Evolutionary conservation across 1,140 invertebrate species (phyloP).

Genomic region (Lethocerus indicus): DNA sequence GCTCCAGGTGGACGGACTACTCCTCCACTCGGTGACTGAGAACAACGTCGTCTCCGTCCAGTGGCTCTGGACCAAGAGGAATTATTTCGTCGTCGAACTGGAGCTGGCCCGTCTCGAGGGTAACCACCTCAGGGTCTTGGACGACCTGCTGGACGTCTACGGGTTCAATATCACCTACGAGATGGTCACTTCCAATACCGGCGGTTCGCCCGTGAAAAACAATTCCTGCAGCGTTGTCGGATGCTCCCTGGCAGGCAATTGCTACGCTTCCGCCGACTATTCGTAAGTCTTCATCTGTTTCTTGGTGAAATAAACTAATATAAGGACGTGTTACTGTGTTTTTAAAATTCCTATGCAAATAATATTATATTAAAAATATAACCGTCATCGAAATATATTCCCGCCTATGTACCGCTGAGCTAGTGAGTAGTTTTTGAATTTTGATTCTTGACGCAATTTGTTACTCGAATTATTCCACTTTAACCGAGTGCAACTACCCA

Average conservation of each 20-base stretch:
- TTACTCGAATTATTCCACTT: no score
- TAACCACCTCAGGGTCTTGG: conserved; percentile 62
- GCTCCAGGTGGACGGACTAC: conserved; percentile 5
- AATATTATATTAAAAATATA: no score
- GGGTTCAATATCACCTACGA: conserved; percentile 89
- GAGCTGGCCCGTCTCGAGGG: conserved; percentile 53
- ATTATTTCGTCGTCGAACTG: conserved; percentile 63
- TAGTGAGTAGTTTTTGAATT: no score
- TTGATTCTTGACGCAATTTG: no score
- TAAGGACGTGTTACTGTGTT: no score
- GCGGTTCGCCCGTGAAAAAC: not conserved
- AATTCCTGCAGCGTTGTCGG: conserved; percentile 56
- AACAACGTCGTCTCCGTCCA: conserved; percentile 44
- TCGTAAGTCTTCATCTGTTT: no score
- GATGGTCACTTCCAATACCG: conserved; percentile 25
- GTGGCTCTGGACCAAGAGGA: conserved; percentile 48
- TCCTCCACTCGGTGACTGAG: conserved; percentile 13
- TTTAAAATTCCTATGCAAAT: no score
- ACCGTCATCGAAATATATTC: no score
- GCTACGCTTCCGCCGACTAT: conserved; percentile 48
- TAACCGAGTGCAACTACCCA: no score
- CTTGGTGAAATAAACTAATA: no score
- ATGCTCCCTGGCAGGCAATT: conserved; percentile 71
- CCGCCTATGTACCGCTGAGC: no score
- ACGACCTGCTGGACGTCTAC: conserved; percentile 65